Conservation (phyloP, 2,113 vertebrate species). For the Dermatemys mawii region DNA sequence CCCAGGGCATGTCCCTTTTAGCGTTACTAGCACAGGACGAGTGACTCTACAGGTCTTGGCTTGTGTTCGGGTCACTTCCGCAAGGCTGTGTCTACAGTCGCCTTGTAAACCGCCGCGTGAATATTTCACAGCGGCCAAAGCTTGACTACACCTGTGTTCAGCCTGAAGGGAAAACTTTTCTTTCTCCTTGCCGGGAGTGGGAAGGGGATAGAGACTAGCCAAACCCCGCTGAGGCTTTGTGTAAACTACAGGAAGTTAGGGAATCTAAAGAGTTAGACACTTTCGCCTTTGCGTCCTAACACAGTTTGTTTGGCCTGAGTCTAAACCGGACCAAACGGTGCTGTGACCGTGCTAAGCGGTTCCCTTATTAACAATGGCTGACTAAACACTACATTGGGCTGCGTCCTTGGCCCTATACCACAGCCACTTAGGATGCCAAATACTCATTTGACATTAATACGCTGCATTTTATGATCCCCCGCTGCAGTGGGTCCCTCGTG, state of each 20-base stretch:
- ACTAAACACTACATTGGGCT: background rate
- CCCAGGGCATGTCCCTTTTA: rapidly evolving
- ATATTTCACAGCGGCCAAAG: background rate
- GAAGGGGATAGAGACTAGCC: background rate
- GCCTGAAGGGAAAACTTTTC: rapidly evolving
- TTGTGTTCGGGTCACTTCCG: background rate
- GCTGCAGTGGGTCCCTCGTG: rapidly evolving
- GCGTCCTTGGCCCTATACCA: background rate
- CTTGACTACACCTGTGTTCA: background rate
- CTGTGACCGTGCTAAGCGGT: background rate
- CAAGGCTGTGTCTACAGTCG: rapidly evolving
- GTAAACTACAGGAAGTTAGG: background rate
- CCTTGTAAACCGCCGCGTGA: background rate
- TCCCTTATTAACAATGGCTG: background rate
- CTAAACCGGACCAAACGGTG: rapidly evolving
- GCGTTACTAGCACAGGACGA: background rate
- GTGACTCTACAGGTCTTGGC: background rate
- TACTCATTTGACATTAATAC: background rate
- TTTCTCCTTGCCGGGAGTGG: background rate
- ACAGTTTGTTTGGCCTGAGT: background rate
- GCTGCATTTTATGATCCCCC: background rate
- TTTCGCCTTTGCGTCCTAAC: background rate
- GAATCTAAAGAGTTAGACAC: conserved; percentile 9
- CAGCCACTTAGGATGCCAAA: background rate
- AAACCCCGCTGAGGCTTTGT: background rate